A percentile compares a stretch with the other conserved stretches of the same genome.
Conservation (phyloP, 2,113 vertebrate species). For the Ptyas mucosa region DNA sequence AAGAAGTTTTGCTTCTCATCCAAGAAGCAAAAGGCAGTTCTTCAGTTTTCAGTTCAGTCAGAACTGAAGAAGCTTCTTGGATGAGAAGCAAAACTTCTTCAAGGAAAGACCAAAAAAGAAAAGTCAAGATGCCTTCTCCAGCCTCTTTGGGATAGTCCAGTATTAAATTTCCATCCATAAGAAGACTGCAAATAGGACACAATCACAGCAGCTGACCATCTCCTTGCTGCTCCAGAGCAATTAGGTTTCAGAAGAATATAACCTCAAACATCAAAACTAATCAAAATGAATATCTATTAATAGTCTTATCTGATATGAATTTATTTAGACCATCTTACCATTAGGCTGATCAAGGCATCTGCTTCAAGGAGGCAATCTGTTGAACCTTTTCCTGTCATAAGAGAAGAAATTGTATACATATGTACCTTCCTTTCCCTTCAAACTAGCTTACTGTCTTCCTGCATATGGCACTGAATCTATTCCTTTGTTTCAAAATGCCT, state of each 20-base stretch:
- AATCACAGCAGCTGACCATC: background rate
- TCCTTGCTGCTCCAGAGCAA: background rate
- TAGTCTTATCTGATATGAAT: background rate
- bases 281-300: background rate
- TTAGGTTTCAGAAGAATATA: background rate
- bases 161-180: background rate
- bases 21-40: background rate
- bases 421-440: background rate
- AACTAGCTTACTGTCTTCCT: background rate
- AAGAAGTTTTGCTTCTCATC: background rate
- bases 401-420: background rate
- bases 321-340: background rate
- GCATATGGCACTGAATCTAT: background rate
- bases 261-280: background rate
- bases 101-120: background rate
- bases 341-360: background rate
- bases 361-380: background rate
- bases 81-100: background rate
- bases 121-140: background rate
- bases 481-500: background rate
- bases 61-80: background rate
- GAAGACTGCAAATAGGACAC: background rate
- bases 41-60: background rate
- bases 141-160: background rate
- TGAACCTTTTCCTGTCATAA: background rate